Evolutionary conservation across 2,888 invertebrate genomes (phyloP), one percentile per base, ranked within the genome.

Genomic region (Protodeltote pygarga): DNA sequence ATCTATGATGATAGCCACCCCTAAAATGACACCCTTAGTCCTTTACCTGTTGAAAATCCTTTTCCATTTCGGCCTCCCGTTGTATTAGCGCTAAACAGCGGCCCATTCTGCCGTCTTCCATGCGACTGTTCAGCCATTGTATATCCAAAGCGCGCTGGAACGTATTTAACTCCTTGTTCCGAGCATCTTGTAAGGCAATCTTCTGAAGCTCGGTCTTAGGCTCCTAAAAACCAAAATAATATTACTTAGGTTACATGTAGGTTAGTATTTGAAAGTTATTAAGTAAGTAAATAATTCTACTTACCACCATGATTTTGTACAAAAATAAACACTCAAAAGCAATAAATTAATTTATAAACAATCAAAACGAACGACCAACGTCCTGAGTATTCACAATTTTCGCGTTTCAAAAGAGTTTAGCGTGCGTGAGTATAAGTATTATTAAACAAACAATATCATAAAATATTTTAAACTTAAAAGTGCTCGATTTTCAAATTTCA

Each of bases 81-180:
- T 81, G 61, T 46, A 92, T 88, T 2, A 84, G 78, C 0, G 91
- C 88, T 0, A 90, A 73, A 28, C 83, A 82, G 1, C 89, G 81
- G 4, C 87, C 84, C 85, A 88, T 91, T n/a, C 85, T 72, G 23
- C 89, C 86, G 23, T 87, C 87, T 17, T 86, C 87, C 89, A 89
- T 89, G 0, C 91, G 85, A 39, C 75, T 87, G 71, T 91, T 83
- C 19, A 92, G 63, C 90, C 89, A 89, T 71, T 89, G 83, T 14
- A 85, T 75, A 45, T 90, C 89, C 50, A 85, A 45, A 0, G 86
- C 85, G 11, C 86, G 74, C 61, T 89, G 90, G 52, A 59, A 87
- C 0, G 55, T 55, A 27, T 83, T 82, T 68, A 85, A 42, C 55
- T 89, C 89, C 23, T 75, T 73, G 1, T 75, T 75, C 8, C 88